phyloP scores from a whole-genome alignment of 2,797 vertebrate species.

The Hyperoplus lanceolatus region DNA sequence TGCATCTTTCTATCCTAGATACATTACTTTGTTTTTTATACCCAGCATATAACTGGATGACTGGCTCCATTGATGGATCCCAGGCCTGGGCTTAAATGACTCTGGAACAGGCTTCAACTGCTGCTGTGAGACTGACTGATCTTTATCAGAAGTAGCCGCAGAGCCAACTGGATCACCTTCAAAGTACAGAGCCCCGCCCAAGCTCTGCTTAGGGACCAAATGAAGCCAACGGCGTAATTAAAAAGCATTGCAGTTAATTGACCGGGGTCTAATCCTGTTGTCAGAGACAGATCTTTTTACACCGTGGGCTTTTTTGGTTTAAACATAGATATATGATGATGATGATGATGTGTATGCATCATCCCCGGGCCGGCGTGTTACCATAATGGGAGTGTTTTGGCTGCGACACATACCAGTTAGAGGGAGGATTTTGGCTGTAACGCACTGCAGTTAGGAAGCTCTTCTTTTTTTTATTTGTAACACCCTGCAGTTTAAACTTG shows the following conservation, averaged over 20 bases:
- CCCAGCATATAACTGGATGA: constrained; percentile 4
- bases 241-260: constrained; percentile 42
- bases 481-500: constrained; percentile 70
- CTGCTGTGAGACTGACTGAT: constrained; percentile 29
- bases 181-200: constrained; percentile 37
- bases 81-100: constrained; percentile 28
- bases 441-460: constrained; percentile 68
- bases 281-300: constrained; percentile 30
- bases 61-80: constrained; percentile 35
- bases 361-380: constrained; percentile 15
- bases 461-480: constrained; percentile 60
- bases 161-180: constrained; percentile 59
- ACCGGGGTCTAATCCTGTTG: constrained; percentile 28
- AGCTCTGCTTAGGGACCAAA: constrained; percentile 15
- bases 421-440: constrained; percentile 62
- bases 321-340: constrained; percentile 29
- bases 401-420: constrained; percentile 66
- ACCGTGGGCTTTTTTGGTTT: constrained; percentile 9
- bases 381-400: constrained; percentile 67
- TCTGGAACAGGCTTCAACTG: constrained; percentile 20
- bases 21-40: neutral
- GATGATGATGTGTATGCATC: constrained; percentile 44
- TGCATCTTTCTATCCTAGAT: constrained; percentile 1
- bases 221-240: constrained; percentile 27
- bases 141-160: constrained; percentile 43